A percentile compares a stretch with the other conserved stretches of the same genome.
These are phyloP conservation scores for Stomatorhinus ivindoensis DNA, from an alignment of 2,113 vertebrate species.

Conservation along the genomic window DNA sequence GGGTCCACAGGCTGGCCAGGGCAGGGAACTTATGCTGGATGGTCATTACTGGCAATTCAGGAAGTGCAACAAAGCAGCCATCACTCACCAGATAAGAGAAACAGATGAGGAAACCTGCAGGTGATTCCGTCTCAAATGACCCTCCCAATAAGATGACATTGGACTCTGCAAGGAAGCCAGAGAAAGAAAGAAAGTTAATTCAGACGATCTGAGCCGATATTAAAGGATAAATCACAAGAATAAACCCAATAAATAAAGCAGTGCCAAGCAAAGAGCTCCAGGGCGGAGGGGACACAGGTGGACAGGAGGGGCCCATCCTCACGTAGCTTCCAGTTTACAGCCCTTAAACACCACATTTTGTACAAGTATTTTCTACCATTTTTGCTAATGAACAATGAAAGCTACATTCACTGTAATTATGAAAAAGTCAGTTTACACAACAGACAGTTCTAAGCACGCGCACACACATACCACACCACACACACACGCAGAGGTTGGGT, in stretches of 20 bases:
- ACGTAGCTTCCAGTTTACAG: not conserved
- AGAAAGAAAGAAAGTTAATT: constrained; percentile 20
- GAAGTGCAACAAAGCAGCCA: not conserved
- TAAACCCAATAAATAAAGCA: not conserved
- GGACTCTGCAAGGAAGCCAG: constrained; percentile 48
- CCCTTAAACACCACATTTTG: not conserved
- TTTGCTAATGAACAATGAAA: not conserved
- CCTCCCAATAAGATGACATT: constrained; percentile 48
- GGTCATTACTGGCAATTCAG: not conserved
- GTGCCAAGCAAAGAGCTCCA: not conserved
- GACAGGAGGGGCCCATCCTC: not conserved
- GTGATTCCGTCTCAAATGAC: constrained; percentile 31
- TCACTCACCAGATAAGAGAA: constrained; percentile 43
- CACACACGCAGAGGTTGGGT: not conserved
- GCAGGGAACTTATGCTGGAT: not conserved
- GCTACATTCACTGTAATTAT: not conserved
- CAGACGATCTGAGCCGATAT: not conserved
- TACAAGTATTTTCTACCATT: not conserved
- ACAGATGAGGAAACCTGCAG: constrained; percentile 28
- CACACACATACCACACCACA: not conserved
- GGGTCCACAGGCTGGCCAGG: not conserved
- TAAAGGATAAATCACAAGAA: constrained; percentile 8
- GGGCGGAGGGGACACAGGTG: not conserved
- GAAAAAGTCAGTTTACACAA: not conserved
- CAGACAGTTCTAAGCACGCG: not conserved